Evolutionary conservation across 2,797 vertebrate species (phyloP).

Genomic region (Aphelocoma californica): DNA sequence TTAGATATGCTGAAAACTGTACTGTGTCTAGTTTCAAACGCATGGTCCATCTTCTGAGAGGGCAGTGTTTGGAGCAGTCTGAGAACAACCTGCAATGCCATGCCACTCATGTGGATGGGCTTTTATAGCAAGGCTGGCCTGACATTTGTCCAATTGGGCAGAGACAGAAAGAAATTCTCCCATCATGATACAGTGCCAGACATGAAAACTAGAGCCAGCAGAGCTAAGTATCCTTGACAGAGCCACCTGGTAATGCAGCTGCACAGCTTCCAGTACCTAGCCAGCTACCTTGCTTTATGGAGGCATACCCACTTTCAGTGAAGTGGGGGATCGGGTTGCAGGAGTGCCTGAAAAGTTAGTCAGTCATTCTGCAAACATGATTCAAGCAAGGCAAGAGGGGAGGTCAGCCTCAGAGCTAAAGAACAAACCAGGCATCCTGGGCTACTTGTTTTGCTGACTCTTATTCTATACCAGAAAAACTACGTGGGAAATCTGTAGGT

Average conservation of each 20-base stretch:
- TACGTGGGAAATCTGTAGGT: neutral
- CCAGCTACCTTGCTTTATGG: neutral
- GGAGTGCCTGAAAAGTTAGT: neutral
- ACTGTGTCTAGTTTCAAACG: neutral
- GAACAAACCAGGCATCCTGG: neutral
- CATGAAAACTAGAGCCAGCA: neutral
- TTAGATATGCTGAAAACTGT: neutral
- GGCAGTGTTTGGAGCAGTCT: neutral
- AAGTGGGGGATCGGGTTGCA: neutral
- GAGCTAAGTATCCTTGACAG: neutral
- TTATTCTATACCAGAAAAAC: neutral
- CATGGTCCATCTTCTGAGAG: neutral
- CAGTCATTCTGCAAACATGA: neutral
- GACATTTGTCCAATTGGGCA: neutral
- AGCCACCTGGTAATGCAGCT: neutral
- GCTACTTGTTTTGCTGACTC: neutral
- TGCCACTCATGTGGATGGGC: rapidly evolving
- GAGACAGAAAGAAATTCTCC: neutral
- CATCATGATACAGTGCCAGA: neutral
- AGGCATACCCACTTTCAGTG: neutral
- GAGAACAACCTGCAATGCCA: neutral
- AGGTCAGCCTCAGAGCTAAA: neutral
- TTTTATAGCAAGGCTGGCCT: neutral
- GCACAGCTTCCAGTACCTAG: neutral
- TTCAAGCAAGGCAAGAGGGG: neutral